A percentile compares a stretch with the other conserved stretches of the same genome.
These are phyloP conservation scores for Pantala flavescens DNA, from an alignment of 1,140 invertebrate genomes.

Conservation along the genomic window DNA sequence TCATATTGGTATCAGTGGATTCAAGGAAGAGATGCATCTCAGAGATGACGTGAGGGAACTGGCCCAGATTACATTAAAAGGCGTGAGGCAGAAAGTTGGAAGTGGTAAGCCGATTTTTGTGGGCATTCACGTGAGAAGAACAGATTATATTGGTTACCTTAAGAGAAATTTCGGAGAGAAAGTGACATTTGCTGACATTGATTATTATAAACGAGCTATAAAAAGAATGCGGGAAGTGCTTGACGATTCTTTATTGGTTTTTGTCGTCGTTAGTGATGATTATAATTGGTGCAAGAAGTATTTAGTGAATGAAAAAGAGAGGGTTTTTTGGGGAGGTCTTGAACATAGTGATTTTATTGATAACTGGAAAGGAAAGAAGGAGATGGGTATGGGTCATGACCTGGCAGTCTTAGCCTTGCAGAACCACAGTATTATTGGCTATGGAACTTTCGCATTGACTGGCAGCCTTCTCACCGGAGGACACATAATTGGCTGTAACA, in stretches of 20 bases:
- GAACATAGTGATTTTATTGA: not conserved
- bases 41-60: not conserved
- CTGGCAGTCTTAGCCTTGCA: not conserved
- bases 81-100: not conserved
- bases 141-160: not conserved
- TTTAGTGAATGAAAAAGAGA: not conserved
- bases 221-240: not conserved
- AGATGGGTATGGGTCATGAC: not conserved
- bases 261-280: not conserved
- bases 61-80: not conserved
- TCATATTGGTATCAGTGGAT: not conserved
- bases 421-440: not conserved
- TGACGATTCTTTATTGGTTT: not conserved
- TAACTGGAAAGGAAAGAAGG: not conserved
- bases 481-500: not conserved
- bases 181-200: not conserved
- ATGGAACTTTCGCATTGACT: not conserved
- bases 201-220: not conserved
- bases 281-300: not conserved
- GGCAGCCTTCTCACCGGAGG: not conserved
- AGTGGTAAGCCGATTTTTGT: not conserved
- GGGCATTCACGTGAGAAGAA: not conserved
- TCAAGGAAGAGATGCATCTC: not conserved
- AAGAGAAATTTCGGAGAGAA: not conserved
- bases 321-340: not conserved